Evolutionary conservation across 2,113 vertebrate genomes (phyloP), one percentile per base, ranked within the genome.

Genomic region (Prolemur simus): DNA sequence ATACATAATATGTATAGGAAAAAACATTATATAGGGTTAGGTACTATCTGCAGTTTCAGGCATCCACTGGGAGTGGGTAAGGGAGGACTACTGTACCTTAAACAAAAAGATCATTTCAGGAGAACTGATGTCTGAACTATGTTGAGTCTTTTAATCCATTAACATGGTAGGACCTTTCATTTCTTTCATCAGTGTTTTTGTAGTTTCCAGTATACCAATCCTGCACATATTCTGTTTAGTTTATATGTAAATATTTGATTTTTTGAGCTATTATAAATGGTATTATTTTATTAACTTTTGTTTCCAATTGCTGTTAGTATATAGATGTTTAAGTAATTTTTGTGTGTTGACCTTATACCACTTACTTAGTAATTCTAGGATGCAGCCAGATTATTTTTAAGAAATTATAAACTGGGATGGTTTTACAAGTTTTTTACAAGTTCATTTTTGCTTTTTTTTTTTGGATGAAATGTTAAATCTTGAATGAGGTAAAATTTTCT

Each of bases 381-480:
- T 27, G 39, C 11, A 95, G 37, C 76, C 39, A 84, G 49, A 80
- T 89, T 92, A 66, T 77, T 92, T 89, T 90, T 77, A 88, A 90
- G 66, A 96, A 89, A 90, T 87, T 90, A 39, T 74, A 81, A 89
- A 96, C 58, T 81, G 8, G 45, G 29, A 89, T 94, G 21, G 13
- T 90, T 95, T 96, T 87, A 71, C 17, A 95, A 87, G 23, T 76
- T 96, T 90, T 95, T 96, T 87, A 71, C 17, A 95, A 87, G 23
- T 76, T 96, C 39, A 83, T 52, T 89, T 93, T 93, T 93, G 14
- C 27, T 91, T 42, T 93, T 89, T 96, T 88, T 74, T 76, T 32
- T 15, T 47, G 89, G 86, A 77, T 91, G 71, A 96, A 85, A 73
- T 93, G 39, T 89, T 71, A 94, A 71, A 94, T 96, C 71, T 94